Percentiles rank a stretch among this genome's conserved stretches.
Evolutionary conservation across 2,797 vertebrate species (phyloP).

Genomic region (Cyclopterus lumpus): DNA sequence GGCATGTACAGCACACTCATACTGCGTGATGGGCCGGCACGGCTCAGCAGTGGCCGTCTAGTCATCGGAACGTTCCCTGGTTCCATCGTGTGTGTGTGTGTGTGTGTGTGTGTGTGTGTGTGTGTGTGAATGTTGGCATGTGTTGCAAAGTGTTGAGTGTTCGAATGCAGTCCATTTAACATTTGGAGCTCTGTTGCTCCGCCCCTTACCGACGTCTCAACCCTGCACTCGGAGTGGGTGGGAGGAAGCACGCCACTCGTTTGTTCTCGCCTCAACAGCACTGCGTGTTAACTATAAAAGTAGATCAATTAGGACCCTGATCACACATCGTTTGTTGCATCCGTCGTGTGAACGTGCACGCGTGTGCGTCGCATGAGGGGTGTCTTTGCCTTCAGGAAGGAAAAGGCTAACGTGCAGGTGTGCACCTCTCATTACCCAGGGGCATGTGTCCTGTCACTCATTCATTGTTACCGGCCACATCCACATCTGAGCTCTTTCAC

Average conservation of each 20-base stretch:
- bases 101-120: too few relatives aligned
- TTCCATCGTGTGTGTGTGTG: too few relatives aligned
- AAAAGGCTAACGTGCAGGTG: conserved; percentile 67
- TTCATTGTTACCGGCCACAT: conserved; percentile 68
- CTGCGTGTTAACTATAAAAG: conserved; percentile 1
- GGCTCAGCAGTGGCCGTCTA: background rate
- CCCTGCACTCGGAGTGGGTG: conserved; percentile 9
- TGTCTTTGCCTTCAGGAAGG: conserved; percentile 39
- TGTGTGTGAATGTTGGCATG: background rate
- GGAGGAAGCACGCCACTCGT: background rate
- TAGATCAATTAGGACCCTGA: conserved; percentile 18
- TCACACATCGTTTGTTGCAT: conserved; percentile 1
- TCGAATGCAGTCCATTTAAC: background rate
- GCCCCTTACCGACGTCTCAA: background rate
- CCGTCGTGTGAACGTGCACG: background rate
- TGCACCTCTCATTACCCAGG: conserved; percentile 78
- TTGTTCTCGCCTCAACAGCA: conserved; percentile 3
- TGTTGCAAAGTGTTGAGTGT: too few relatives aligned
- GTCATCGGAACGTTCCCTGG: background rate
- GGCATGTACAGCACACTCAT: background rate
- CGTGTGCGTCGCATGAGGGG: background rate
- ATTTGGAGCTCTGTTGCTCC: conserved; percentile 6
- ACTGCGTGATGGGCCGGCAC: background rate
- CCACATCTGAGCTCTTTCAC: conserved; percentile 79
- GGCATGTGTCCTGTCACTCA: conserved; percentile 81